phyloP scores from a whole-genome alignment of 2,888 invertebrate species.

The Caenorhabditis zanzibari region DNA sequence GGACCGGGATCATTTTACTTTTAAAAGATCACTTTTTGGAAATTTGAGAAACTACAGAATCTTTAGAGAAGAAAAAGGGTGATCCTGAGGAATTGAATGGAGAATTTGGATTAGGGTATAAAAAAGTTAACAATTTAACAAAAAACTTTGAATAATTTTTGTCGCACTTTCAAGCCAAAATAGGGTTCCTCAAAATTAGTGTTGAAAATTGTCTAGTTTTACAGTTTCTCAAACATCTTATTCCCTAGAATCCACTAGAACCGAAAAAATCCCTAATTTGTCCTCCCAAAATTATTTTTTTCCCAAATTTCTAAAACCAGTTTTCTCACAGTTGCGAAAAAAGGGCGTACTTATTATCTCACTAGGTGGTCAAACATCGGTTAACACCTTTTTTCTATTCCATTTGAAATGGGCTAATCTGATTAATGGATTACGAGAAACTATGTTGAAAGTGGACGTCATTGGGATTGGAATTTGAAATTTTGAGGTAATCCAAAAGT shows the following conservation, averaged over 20 bases:
- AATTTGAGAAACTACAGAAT: no score
- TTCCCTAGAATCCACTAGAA: background rate
- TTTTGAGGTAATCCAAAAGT: background rate
- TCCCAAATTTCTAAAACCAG: background rate
- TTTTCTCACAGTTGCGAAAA: background rate
- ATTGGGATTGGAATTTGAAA: background rate
- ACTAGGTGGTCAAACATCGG: conserved; percentile 38
- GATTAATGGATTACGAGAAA: conserved; percentile 13
- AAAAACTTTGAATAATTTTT: no score
- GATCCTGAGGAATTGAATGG: no score
- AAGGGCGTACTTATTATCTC: conserved; percentile 11
- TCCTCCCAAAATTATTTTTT: background rate
- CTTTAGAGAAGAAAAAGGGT: no score
- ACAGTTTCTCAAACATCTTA: no score
- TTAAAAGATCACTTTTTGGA: background rate
- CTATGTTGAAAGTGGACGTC: conserved; percentile 5
- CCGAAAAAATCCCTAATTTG: no score
- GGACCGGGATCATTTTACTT: background rate
- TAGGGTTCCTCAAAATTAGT: no score
- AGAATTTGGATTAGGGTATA: no score
- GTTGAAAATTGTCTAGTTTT: no score
- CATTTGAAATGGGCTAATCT: conserved; percentile 8
- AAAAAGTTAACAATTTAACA: no score
- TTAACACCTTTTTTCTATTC: conserved; percentile 16
- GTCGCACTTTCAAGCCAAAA: no score